phyloP scores from a whole-genome alignment of 2,888 invertebrate species.

The Chironomus tentans region DNA sequence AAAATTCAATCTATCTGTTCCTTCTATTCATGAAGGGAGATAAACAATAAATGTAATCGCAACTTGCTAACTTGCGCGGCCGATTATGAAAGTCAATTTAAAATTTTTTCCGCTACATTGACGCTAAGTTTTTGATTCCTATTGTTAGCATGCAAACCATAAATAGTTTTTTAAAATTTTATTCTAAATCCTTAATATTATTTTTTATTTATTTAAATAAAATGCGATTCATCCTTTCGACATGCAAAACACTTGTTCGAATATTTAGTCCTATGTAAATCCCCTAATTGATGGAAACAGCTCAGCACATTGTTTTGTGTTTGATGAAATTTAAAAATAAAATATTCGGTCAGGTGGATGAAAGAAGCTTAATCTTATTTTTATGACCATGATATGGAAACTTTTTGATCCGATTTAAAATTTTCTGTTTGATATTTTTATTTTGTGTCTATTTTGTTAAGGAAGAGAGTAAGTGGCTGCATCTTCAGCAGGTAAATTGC shows the following conservation, averaged over 20 bases:
- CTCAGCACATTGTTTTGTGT: background rate
- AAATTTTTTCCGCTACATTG: background rate
- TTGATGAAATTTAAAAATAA: background rate
- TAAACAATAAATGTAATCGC: background rate
- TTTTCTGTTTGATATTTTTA: background rate
- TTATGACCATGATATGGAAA: constrained; percentile 4
- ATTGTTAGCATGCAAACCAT: constrained; percentile 1
- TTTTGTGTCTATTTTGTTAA: too few relatives aligned
- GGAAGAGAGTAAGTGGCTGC: too few relatives aligned
- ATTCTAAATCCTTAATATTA: background rate
- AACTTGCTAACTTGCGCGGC: background rate
- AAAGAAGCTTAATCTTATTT: background rate
- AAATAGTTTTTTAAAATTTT: background rate
- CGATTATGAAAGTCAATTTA: constrained; percentile 23
- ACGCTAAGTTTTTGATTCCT: background rate
- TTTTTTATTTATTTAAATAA: background rate
- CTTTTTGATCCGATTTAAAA: constrained; percentile 13
- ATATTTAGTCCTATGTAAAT: background rate
- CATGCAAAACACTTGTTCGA: background rate
- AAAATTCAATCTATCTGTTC: background rate
- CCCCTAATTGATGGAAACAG: constrained; percentile 11
- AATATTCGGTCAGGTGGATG: constrained; percentile 7
- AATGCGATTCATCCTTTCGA: background rate
- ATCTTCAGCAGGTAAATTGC: too few relatives aligned
- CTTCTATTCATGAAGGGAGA: background rate